These are phyloP conservation scores for Ceratina australensis DNA, from an alignment of 1,140 invertebrate genomes.

Conservation along the genomic window DNA sequence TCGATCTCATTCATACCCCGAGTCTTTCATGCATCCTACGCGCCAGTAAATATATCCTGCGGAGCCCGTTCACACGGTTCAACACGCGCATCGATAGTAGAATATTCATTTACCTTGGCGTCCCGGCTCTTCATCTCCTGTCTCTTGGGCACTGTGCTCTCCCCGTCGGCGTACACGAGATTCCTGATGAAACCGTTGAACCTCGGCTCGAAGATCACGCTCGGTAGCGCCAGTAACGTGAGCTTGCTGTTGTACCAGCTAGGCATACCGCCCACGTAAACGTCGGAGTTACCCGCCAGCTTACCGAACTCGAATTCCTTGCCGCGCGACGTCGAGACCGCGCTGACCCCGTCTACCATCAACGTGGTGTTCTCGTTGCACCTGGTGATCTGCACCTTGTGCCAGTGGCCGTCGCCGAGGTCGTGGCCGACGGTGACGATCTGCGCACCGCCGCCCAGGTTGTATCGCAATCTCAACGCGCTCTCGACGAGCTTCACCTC, in stretches of 20 bases:
- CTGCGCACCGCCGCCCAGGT: slow-evolving; percentile 91
- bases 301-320: slow-evolving; percentile 93
- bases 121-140: slow-evolving; percentile 89
- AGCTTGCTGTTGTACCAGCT: slow-evolving; percentile 92
- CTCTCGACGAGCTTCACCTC: slow-evolving; percentile 96
- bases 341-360: slow-evolving; percentile 88
- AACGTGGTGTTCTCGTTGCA: slow-evolving; percentile 89
- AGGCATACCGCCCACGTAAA: slow-evolving; percentile 95
- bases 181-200: slow-evolving; percentile 92
- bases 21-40: slow-evolving; percentile 4
- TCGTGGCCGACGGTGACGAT: slow-evolving; percentile 92
- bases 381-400: slow-evolving; percentile 88
- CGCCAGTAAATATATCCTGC: neutral
- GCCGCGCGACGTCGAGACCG: slow-evolving; percentile 87
- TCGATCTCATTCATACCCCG: neutral
- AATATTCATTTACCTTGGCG: slow-evolving; percentile 83
- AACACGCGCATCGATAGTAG: no score
- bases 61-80: neutral
- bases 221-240: slow-evolving; percentile 89
- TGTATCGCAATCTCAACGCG: slow-evolving; percentile 91
- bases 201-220: slow-evolving; percentile 94
- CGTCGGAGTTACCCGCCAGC: slow-evolving; percentile 91
- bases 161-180: slow-evolving; percentile 90
- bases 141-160: slow-evolving; percentile 84
- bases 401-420: slow-evolving; percentile 94